Evolutionary conservation across 1,140 invertebrate species (phyloP), one percentile per base, ranked within the genome.

Genomic region (Halictus rubicundus): DNA sequence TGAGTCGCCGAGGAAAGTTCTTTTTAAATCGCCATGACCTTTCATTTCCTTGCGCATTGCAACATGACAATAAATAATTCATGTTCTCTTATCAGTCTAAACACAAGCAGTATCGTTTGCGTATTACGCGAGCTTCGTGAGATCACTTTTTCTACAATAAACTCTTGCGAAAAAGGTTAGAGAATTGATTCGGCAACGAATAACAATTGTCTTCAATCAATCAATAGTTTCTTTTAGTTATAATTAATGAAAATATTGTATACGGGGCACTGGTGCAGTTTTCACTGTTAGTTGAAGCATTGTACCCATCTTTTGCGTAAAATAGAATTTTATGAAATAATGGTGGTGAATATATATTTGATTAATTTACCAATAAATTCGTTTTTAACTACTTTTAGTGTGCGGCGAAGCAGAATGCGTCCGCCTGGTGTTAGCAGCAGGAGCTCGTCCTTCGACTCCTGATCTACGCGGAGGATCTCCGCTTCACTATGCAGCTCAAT

Each of bases 401-500:
- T 98, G 98, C 89, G 97, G 97, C 0, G 97, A 98, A 91, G 95
- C 97, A 37, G 97, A 98, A 83, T 97, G 96, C 79, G 93, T 99
- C 75, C 95, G 98, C 9, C 94, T 98, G 0, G 95, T 99, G 9
- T 92, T 99, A 68, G 95, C 96, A 3, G 95, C 96, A 0, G 97
- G 97, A 6, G 98, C 97, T 0, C 95, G 96, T 82, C 94, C 97
- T 19, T 96, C 96, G 1, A 96, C 96, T 0, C 95, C 97, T 0
- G 99, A 99, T 92, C 96, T 98, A 74, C 98, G 99, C 89, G 97
- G 97, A 8, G 99, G 98, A 14, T 98, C 97, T 88, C 98, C 99
- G 0, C 93, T 99, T 32, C 99, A 99, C 92, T 99, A 99, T 93
- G 98, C 98, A 0, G 98, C 98, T 25, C 98, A 99, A 92, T 98